Conservation (phyloP, 2,888 invertebrate species). For the Drosophila aldrichi region DNA sequence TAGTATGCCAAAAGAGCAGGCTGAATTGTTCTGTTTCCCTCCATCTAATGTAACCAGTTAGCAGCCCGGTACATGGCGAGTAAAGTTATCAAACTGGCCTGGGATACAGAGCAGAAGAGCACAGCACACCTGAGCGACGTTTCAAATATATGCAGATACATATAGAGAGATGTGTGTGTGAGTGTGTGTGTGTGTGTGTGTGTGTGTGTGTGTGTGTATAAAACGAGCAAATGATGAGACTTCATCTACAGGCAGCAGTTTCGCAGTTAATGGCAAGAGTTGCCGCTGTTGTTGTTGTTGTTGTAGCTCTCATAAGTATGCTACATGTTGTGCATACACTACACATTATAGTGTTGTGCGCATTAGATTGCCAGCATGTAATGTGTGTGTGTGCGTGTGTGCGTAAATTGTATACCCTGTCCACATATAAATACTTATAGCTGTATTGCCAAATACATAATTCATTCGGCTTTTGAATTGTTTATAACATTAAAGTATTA, state of each 20-base stretch:
- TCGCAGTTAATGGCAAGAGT: conserved; percentile 24
- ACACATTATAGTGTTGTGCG: conserved; percentile 25
- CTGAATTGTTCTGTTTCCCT: conserved; percentile 40
- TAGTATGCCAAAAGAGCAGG: conserved; percentile 56
- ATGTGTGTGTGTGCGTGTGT: conserved; percentile 6
- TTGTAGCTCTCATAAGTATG: conserved; percentile 52
- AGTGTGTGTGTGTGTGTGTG: conserved; percentile 1
- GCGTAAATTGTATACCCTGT: conserved; percentile 16
- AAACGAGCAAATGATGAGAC: conserved; percentile 77
- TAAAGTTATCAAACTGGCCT: conserved; percentile 43
- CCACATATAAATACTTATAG: not conserved
- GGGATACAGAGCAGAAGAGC: conserved; percentile 8
- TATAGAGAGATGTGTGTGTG: not conserved
- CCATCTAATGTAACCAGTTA: conserved; percentile 50
- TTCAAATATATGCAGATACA: conserved; percentile 33
- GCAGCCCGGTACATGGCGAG: conserved; percentile 14
- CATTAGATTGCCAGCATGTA: not conserved
- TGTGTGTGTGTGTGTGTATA: conserved; percentile 31
- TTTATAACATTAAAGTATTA: not conserved
- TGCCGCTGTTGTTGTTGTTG: conserved; percentile 17
- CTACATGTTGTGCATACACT: conserved; percentile 51
- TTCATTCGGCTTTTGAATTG: not conserved
- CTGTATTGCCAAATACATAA: not conserved
- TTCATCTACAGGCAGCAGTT: conserved; percentile 18
- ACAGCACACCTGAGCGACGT: conserved; percentile 18